Evolutionary conservation across 2,113 vertebrate species (phyloP), one percentile per base, ranked within the genome.

Genomic region (Pipra filicauda): DNA sequence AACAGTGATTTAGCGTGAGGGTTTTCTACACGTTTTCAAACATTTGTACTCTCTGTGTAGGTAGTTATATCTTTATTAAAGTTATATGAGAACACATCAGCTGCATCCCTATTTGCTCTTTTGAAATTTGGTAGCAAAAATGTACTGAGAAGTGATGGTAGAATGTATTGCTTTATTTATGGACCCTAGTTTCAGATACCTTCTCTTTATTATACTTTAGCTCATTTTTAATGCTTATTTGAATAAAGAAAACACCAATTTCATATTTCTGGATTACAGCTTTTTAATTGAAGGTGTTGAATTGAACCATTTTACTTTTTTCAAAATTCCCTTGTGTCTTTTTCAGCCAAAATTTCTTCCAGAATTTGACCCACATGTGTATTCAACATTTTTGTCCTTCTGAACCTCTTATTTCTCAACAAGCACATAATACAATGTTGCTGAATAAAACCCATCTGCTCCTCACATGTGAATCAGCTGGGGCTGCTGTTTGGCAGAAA

Each of bases 401-500:
- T 48, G 39, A 94, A 62, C 41, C 33, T 85, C 82, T 80, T 85
- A 24, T 22, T 92, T 94, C 72, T 84, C 69, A 76, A 51, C 28
- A 88, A 88, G 75, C 55, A 44, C 15, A 6, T 89, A 81, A 70
- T 89, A 62, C 24, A 66, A 6, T 43, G 43, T 58, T 86, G 37
- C 37, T 91, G 67, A 84, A 71, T 76, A 77, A 86, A 91, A 88
- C 7, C n/a, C 61, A 80, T 84, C 64, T 91, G 75, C 46, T 94
- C 28, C 30, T 86, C 71, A 59, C 71, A 67, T 73, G 43, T 83
- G 88, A 93, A 85, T 96, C 82, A 90, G 33, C 76, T 96, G 85
- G 72, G 79, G 72, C 79, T 90, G 74, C 72, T 88, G 52, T 67
- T 96, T 88, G 90, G 75, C 72, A 72, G 23, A 15, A 89, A 88